These are phyloP conservation scores for Myripristis murdjan DNA, from an alignment of 2,797 vertebrate genomes.

Conservation along the genomic window DNA sequence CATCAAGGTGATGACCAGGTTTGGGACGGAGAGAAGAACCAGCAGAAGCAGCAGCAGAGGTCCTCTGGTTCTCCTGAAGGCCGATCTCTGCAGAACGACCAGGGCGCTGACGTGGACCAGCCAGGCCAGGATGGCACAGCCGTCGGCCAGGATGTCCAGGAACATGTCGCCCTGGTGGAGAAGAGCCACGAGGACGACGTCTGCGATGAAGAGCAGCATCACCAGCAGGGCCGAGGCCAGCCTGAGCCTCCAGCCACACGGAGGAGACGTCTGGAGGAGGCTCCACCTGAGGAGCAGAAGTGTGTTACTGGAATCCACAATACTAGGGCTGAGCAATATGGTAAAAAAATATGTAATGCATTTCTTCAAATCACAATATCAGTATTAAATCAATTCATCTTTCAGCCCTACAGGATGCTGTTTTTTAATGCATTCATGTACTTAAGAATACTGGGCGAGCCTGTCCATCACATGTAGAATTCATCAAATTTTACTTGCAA, in stretches of 20 bases:
- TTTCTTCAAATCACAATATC: too few species aligned
- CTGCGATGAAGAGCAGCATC: slow-evolving; percentile 81
- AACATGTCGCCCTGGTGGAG: slow-evolving; percentile 83
- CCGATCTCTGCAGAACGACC: slow-evolving; percentile 80
- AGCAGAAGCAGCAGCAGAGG: slow-evolving; percentile 84
- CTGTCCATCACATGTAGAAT: too few species aligned
- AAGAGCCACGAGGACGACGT: slow-evolving; percentile 82
- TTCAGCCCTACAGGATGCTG: too few species aligned
- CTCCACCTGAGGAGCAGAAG: slow-evolving; percentile 60
- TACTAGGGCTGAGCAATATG: too few species aligned
- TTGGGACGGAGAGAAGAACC: slow-evolving; percentile 85
- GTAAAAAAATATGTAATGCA: too few species aligned
- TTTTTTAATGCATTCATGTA: too few species aligned
- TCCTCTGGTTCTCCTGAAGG: slow-evolving; percentile 82
- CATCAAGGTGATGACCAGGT: slow-evolving; percentile 86
- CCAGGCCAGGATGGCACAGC: slow-evolving; percentile 89
- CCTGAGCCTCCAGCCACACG: slow-evolving; percentile 89
- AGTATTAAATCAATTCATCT: too few species aligned
- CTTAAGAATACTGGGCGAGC: too few species aligned
- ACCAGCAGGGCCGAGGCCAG: slow-evolving; percentile 82
- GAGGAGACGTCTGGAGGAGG: slow-evolving; percentile 51
- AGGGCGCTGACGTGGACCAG: slow-evolving; percentile 87
- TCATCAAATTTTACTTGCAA: neutral
- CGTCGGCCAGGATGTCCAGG: slow-evolving; percentile 87
- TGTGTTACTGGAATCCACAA: too few species aligned